Base-by-base conservation (phyloP, 92 coral and sea anemone genomes). In the Siderastrea radians region DNA sequence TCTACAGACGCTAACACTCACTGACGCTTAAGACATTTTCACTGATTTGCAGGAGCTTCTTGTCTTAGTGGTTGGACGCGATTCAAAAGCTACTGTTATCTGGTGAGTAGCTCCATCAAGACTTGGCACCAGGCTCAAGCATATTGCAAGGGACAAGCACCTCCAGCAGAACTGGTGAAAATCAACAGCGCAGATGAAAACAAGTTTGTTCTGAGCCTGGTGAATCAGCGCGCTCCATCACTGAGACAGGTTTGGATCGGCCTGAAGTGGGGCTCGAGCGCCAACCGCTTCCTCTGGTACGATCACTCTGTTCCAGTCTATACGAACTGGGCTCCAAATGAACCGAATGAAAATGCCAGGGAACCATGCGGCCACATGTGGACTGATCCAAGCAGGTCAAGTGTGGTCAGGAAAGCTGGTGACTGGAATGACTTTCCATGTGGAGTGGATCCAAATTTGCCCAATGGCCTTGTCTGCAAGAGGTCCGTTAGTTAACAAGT, bases 291-390 rank as follows among this genome's bases (percentile, higher is more conserved):
- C 83, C 15, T 11, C n/a, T 16, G 47, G 71, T 46, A 55, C 2
- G 71, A 78, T 16, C 8, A 17, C 17, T 78, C 60, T 0, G 17
- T 48, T 78, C 72, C 49, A 49, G n/a, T 17, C 61, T 79, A 4
- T 26, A 79, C 4, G 49, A 13, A 61, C 54, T 77, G 83, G 83
- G 83, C 83, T n/a, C 61, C 49, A 8, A 2, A 17, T 47, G 83
- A 78, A 63, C 83, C 72, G 1, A 78, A 78, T 7, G 72, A 61
- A 11, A 15, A 59, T 5, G 83, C 61, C 49, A 17, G 6, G 3
- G 84, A 79, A 6, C 63, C 74, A 3, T 50, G 84, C 15, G 15
- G 50, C 17, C 14, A 48, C 74, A 79, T 63, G 58, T n/a, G 73
- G 61, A 79, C 59, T 62, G 72, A 72, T 46, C 68, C 47, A 9